These are phyloP conservation scores for Acrobasis suavella DNA, from an alignment of 2,888 invertebrate genomes.

Conservation along the genomic window DNA sequence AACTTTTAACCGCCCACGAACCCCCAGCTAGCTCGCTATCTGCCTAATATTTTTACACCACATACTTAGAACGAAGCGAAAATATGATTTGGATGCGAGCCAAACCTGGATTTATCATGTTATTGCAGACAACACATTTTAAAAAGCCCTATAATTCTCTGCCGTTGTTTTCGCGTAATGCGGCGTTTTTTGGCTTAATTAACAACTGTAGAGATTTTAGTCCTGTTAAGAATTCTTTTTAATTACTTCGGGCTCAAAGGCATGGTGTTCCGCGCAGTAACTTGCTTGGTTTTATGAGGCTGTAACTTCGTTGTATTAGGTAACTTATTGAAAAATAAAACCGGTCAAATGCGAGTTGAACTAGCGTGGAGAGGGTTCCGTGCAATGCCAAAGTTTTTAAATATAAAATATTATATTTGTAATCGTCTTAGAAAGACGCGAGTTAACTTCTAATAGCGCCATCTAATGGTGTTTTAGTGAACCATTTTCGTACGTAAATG, in stretches of 20 bases:
- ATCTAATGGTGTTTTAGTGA: no score
- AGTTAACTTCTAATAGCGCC: no score
- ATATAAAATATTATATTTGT: no score
- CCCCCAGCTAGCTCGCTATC: no score
- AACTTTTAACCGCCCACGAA: no score
- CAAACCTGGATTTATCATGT: constrained; percentile 55
- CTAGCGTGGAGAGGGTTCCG: no score
- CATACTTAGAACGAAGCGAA: constrained; percentile 30
- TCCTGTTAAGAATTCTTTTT: constrained; percentile 17
- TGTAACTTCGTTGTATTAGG: neutral
- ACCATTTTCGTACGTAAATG: no score
- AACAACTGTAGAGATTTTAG: constrained; percentile 10
- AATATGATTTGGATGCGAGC: constrained; percentile 56
- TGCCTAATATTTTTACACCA: constrained; percentile 8
- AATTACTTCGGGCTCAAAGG: constrained; percentile 6
- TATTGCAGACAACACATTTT: constrained; percentile 43
- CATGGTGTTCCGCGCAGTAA: neutral
- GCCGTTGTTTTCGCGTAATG: neutral
- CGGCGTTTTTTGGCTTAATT: constrained; percentile 18
- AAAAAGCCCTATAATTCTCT: constrained; percentile 37
- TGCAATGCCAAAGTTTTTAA: no score
- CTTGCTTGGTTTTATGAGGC: constrained; percentile 1
- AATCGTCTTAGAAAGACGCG: no score
- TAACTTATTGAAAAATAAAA: no score
- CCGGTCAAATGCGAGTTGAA: no score